phyloP scores from a whole-genome alignment of 2,888 invertebrate species.

The Pristionchus exspectatus region DNA sequence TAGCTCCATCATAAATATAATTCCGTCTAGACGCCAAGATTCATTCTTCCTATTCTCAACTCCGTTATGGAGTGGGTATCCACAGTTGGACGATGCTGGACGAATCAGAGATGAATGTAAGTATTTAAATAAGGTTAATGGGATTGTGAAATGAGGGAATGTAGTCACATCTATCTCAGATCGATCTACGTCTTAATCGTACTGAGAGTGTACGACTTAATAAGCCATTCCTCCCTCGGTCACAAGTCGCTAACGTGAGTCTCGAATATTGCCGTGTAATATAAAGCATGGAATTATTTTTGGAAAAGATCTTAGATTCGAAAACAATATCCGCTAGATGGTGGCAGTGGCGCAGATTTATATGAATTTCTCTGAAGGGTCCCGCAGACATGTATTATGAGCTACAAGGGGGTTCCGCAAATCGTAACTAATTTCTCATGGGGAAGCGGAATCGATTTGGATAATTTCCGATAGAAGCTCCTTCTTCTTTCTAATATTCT shows the following conservation, averaged over 20 bases:
- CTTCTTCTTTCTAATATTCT: background rate
- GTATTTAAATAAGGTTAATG: background rate
- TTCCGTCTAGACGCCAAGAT: background rate
- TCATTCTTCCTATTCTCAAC: background rate
- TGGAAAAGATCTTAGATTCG: too few species aligned
- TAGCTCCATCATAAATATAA: background rate
- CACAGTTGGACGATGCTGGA: background rate
- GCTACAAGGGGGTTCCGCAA: too few species aligned
- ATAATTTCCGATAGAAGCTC: too few species aligned
- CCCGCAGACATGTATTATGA: too few species aligned
- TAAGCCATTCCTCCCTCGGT: background rate
- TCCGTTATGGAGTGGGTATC: background rate
- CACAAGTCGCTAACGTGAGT: background rate
- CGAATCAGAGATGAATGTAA: background rate
- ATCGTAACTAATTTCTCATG: too few species aligned
- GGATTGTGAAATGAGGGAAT: background rate
- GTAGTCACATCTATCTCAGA: background rate
- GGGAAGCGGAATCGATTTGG: too few species aligned
- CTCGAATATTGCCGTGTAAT: too few species aligned
- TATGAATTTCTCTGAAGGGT: too few species aligned
- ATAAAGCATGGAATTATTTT: too few species aligned
- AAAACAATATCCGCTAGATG: too few species aligned
- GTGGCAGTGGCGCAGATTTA: too few species aligned
- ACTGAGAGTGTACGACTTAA: background rate
- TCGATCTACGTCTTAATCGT: background rate